Conservation (phyloP, 2,797 vertebrate species). For the Rousettus madagascariensis region DNA sequence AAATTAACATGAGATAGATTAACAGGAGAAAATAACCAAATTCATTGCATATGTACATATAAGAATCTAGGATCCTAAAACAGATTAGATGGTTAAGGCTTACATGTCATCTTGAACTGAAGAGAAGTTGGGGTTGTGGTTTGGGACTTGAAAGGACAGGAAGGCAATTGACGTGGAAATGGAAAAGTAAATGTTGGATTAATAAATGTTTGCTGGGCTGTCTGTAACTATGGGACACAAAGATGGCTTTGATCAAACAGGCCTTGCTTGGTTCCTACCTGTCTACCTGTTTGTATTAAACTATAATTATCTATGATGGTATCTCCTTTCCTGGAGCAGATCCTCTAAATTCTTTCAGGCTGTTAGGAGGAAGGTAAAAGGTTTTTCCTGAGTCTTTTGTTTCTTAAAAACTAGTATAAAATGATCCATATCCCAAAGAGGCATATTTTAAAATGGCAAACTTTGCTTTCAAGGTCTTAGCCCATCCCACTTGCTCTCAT, state of each 20-base stretch:
- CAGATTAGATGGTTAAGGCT: background rate
- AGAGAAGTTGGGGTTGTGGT: background rate
- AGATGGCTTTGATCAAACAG: background rate
- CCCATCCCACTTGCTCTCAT: background rate
- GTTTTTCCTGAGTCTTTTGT: background rate
- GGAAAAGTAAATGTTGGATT: background rate
- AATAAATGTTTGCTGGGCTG: background rate
- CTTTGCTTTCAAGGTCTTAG: background rate
- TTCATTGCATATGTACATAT: background rate
- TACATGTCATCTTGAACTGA: no score
- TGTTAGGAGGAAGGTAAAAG: background rate
- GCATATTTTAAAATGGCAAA: background rate
- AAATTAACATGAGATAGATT: background rate
- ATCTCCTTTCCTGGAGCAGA: background rate
- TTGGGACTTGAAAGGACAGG: background rate
- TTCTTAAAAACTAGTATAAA: background rate
- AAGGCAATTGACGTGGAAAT: background rate
- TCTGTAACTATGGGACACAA: background rate
- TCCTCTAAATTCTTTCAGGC: background rate
- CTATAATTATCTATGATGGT: background rate
- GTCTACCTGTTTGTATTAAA: background rate
- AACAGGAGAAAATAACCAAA: background rate
- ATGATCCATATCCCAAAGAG: background rate
- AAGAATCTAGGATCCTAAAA: background rate
- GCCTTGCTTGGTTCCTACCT: background rate